Conservation (phyloP, 2,113 vertebrate genomes). For the Semnornis frantzii region DNA sequence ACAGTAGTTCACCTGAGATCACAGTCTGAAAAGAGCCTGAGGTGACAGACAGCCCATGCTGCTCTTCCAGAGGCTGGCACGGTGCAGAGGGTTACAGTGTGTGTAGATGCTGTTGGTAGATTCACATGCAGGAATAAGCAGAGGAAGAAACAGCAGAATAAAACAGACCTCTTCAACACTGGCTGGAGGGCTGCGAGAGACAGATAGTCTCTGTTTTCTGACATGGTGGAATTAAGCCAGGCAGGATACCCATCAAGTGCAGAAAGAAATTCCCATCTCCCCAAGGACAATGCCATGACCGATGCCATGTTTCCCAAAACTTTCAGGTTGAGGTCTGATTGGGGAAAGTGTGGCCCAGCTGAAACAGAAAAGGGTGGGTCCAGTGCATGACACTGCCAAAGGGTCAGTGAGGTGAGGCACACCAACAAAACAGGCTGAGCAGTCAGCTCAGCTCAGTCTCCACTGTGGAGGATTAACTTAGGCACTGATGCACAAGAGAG, state of each 20-base stretch:
- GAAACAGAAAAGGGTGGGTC: not conserved
- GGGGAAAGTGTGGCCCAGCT: not conserved
- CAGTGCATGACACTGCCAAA: not conserved
- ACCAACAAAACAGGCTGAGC: not conserved
- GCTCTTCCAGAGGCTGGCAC: not conserved
- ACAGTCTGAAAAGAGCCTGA: not conserved
- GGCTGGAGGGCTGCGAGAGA: not conserved
- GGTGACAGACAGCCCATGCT: not conserved
- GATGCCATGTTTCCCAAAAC: not conserved
- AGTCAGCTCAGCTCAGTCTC: not conserved
- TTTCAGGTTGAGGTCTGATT: not conserved
- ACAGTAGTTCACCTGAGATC: rapidly evolving
- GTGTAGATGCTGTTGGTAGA: not conserved
- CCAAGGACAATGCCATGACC: not conserved
- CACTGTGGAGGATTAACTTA: not conserved
- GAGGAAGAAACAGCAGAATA: not conserved
- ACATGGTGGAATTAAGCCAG: not conserved
- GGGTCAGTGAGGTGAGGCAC: not conserved
- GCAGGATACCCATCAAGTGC: not conserved
- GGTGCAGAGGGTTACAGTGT: not conserved
- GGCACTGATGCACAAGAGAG: not conserved
- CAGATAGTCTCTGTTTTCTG: not conserved
- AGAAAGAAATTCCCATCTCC: not conserved
- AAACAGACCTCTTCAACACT: not conserved
- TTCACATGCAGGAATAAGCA: not conserved